phyloP scores from a whole-genome alignment of 2,113 vertebrate genomes.

The Varanus salvator region DNA sequence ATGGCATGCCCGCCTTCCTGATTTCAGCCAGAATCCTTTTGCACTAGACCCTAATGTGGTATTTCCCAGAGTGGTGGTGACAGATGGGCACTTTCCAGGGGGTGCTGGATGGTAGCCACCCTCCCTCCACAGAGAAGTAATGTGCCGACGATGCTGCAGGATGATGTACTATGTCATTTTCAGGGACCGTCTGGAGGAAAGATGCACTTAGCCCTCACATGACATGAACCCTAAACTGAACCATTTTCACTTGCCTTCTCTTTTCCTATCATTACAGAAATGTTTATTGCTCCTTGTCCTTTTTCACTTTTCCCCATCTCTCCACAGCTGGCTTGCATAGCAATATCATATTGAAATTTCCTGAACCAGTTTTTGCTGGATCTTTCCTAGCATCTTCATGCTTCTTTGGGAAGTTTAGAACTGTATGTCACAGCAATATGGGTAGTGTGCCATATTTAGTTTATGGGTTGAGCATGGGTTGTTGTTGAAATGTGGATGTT shows the following conservation, averaged over 20 bases:
- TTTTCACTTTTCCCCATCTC: constrained; percentile 20
- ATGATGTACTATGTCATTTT: neutral
- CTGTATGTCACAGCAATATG: constrained; percentile 67
- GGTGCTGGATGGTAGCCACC: neutral
- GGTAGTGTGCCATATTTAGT: constrained; percentile 21
- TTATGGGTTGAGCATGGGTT: no score
- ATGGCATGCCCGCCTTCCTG: neutral
- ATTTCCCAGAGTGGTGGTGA: neutral
- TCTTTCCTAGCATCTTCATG: constrained; percentile 56
- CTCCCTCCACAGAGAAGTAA: neutral
- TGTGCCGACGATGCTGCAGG: neutral
- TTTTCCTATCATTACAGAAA: neutral
- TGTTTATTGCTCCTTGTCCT: neutral
- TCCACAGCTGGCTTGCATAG: constrained; percentile 41
- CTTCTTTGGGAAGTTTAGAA: constrained; percentile 67
- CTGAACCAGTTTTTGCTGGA: constrained; percentile 71
- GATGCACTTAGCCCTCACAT: no score
- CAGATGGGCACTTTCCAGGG: neutral
- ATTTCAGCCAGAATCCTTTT: neutral
- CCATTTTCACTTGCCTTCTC: neutral
- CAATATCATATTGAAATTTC: constrained; percentile 58
- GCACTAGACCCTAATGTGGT: neutral
- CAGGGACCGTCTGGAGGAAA: neutral
- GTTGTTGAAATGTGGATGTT: no score
- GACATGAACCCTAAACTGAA: neutral